These are phyloP conservation scores for Mermis nigrescens DNA, from an alignment of 2,888 invertebrate genomes.

Conservation along the genomic window DNA sequence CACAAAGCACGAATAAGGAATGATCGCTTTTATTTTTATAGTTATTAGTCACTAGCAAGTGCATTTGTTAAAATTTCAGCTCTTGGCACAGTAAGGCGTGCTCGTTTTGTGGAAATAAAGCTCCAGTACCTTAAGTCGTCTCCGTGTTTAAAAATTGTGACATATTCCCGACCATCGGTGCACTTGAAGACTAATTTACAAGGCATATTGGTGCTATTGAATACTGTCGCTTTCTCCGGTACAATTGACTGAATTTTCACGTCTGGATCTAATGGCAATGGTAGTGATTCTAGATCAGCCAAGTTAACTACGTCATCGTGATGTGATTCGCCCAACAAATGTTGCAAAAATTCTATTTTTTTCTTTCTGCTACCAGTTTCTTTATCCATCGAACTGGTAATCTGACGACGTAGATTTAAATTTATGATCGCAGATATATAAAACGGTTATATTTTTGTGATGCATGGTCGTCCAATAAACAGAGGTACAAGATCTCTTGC, in stretches of 20 bases:
- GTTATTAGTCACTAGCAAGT: no score
- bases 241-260: constrained; percentile 68
- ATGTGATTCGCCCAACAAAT: constrained; percentile 50
- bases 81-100: no score
- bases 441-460: background rate
- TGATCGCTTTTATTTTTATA: no score
- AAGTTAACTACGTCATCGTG: constrained; percentile 51
- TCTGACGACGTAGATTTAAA: constrained; percentile 40
- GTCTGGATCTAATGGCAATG: constrained; percentile 80
- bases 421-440: no score
- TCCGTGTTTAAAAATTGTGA: constrained; percentile 89
- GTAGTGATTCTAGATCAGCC: constrained; percentile 69
- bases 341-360: constrained; percentile 54
- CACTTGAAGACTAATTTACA: constrained; percentile 62
- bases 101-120: no score
- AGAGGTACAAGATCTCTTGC: no score
- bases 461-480: background rate
- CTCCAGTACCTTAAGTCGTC: constrained; percentile 66
- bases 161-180: constrained; percentile 56
- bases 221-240: constrained; percentile 69
- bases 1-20: no score
- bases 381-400: constrained; percentile 60
- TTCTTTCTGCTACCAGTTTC: constrained; percentile 76
- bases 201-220: constrained; percentile 91
- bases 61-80: no score